Evolutionary conservation across 1,140 invertebrate genomes (phyloP).

Genomic region (Maniola jurtina): DNA sequence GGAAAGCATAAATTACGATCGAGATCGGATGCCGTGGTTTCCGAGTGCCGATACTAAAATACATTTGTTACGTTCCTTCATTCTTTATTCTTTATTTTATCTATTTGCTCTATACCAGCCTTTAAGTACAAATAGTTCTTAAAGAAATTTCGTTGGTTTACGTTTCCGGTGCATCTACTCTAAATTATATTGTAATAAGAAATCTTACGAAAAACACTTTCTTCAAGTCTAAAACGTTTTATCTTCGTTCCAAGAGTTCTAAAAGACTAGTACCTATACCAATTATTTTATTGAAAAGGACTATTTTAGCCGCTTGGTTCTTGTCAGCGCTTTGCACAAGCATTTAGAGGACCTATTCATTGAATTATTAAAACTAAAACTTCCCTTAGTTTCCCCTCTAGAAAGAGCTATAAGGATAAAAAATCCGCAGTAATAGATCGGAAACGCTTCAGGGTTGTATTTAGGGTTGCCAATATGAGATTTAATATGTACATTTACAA

Average conservation of each 20-base stretch:
- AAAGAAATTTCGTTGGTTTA: too few relatives aligned
- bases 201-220: too few relatives aligned
- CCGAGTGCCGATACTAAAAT: slow-evolving; percentile 11
- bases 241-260: too few relatives aligned
- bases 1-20: slow-evolving; percentile 13
- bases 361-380: slow-evolving; percentile 4
- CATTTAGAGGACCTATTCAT: background rate
- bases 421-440: background rate
- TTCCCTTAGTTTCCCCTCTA: background rate
- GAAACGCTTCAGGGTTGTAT: background rate
- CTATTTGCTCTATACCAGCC: background rate
- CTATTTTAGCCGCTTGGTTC: too few relatives aligned
- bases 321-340: background rate
- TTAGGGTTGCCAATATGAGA: background rate
- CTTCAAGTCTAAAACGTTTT: too few relatives aligned
- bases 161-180: too few relatives aligned
- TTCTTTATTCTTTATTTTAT: background rate
- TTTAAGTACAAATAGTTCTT: too few relatives aligned
- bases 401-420: background rate
- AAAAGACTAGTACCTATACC: too few relatives aligned
- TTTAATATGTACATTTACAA: background rate
- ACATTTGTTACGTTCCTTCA: slow-evolving; percentile 14
- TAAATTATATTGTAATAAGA: too few relatives aligned
- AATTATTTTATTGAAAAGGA: too few relatives aligned
- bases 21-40: slow-evolving; percentile 1